Evolutionary conservation across 2,113 vertebrate species (phyloP).

Genomic region (Rhombomys opimus): DNA sequence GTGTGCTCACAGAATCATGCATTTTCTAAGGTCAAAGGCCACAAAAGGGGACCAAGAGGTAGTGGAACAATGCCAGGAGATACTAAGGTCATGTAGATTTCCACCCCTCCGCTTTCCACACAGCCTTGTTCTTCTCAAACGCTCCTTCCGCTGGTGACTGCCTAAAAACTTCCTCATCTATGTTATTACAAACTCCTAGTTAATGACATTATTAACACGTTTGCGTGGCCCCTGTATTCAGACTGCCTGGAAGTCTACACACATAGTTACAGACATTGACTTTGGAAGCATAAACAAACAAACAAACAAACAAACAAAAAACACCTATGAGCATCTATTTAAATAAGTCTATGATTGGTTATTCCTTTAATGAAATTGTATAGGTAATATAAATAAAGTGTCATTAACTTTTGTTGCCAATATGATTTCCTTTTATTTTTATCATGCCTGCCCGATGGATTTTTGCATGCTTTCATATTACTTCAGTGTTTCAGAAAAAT

Average conservation of each 20-base stretch:
- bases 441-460: background rate
- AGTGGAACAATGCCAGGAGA: background rate
- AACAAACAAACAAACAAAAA: background rate
- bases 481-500: constrained; percentile 58
- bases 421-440: constrained; percentile 5
- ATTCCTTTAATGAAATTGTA: constrained; percentile 65
- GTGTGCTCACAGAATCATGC: background rate
- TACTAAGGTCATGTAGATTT: background rate
- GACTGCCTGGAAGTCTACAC: background rate
- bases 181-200: constrained; percentile 45
- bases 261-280: constrained; percentile 43
- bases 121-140: background rate
- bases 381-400: constrained; percentile 62
- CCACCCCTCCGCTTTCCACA: background rate
- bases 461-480: constrained; percentile 24
- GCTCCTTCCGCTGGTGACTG: background rate
- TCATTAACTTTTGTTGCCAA: constrained; percentile 37
- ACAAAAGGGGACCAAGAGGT: background rate
- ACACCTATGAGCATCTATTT: constrained; percentile 47
- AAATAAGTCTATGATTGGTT: constrained; percentile 57
- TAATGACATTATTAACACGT: constrained; percentile 61
- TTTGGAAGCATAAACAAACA: constrained; percentile 12
- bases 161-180: background rate
- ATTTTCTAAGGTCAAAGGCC: constrained; percentile 15
- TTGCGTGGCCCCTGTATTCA: constrained; percentile 32